Evolutionary conservation across 2,888 invertebrate species (phyloP).

Genomic region (Petrolisthes cinctipes): DNA sequence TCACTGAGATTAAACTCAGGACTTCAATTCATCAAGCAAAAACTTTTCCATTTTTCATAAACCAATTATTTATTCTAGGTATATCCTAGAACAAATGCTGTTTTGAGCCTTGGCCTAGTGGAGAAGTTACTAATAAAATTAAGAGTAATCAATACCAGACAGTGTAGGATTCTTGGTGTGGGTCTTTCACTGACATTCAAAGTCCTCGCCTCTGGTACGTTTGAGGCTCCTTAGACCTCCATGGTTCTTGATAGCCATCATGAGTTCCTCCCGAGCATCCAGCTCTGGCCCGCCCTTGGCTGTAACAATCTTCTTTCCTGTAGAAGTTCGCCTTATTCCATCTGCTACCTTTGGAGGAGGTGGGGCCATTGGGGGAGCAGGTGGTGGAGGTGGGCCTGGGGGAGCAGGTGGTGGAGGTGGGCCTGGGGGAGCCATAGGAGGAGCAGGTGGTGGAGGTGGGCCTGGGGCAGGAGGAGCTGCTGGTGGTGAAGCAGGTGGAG

Average conservation of each 20-base stretch:
- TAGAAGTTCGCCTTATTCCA: conserved; percentile 43
- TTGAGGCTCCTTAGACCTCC: conserved; percentile 49
- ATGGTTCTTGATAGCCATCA: conserved; percentile 64
- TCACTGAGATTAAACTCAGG: no score
- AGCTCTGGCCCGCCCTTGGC: conserved; percentile 46
- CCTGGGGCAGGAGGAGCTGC: not conserved
- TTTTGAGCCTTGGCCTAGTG: no score
- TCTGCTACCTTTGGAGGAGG: conserved; percentile 15
- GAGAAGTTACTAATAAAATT: no score
- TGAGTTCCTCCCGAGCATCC: conserved; percentile 64
- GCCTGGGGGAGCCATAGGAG: not conserved
- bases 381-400: conserved; percentile 52
- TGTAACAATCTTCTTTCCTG: conserved; percentile 56
- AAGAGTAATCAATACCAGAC: no score
- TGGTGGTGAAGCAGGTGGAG: not conserved
- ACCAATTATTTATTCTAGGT: no score
- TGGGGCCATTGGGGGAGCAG: conserved; percentile 36
- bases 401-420: conserved; percentile 11
- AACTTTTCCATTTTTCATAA: no score
- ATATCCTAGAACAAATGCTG: no score
- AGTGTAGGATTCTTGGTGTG: not conserved
- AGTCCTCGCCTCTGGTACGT: not conserved
- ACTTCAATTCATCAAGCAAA: no score
- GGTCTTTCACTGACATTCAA: not conserved
- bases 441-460: conserved; percentile 49